A percentile compares a stretch with the other conserved stretches of the same genome.
phyloP scores from a whole-genome alignment of 2,888 invertebrate genomes.

The Stenodera caucasica region DNA sequence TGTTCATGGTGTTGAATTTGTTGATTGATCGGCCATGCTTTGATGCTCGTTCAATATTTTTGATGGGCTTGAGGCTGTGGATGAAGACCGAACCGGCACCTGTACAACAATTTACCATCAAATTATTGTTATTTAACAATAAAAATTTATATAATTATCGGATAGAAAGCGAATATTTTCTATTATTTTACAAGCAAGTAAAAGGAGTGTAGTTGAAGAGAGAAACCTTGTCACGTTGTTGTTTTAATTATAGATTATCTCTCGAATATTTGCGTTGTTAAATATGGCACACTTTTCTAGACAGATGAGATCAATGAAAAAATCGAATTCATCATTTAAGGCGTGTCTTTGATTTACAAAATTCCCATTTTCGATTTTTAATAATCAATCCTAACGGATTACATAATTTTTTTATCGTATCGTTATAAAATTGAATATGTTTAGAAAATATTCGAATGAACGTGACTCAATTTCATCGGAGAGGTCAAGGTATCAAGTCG shows the following conservation, averaged over 20 bases:
- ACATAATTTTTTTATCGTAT: no score
- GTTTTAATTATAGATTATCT: no score
- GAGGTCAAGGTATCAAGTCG: constrained; percentile 41
- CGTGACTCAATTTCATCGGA: constrained; percentile 33
- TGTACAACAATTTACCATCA: constrained; percentile 16
- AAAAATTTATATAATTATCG: neutral
- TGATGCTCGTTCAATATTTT: neutral
- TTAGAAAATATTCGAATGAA: constrained; percentile 23
- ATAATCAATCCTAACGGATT: neutral
- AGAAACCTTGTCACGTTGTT: constrained; percentile 2
- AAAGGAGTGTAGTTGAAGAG: neutral
- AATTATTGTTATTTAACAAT: neutral
- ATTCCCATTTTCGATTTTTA: neutral
- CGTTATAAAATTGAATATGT: neutral
- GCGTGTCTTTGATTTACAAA: neutral
- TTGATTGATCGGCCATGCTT: neutral
- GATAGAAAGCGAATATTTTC: neutral
- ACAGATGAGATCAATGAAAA: neutral
- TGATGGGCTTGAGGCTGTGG: constrained; percentile 31
- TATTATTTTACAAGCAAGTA: neutral
- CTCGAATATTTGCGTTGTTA: no score
- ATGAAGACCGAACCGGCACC: constrained; percentile 32
- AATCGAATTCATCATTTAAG: neutral
- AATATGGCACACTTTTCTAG: neutral
- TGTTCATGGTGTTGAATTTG: neutral